Conservation (phyloP, 2,888 invertebrate species). For the Norana najaformis region DNA sequence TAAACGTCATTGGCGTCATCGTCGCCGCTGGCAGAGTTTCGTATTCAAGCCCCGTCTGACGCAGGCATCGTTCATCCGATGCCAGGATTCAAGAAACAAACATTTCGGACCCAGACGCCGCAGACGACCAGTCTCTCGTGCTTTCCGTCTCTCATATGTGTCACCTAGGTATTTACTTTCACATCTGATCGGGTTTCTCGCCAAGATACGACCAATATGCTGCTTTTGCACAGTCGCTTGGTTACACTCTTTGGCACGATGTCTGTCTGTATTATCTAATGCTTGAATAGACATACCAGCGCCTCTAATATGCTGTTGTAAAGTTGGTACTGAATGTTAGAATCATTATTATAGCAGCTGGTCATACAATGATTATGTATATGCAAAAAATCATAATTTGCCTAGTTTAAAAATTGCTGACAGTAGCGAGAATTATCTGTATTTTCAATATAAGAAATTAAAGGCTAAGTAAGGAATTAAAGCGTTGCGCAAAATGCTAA, state of each 20-base stretch:
- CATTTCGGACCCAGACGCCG: background rate
- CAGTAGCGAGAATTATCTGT: background rate
- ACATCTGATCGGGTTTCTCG: background rate
- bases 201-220: background rate
- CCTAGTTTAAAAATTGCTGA: background rate
- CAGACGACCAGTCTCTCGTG: background rate
- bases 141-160: background rate
- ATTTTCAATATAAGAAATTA: background rate
- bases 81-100: background rate
- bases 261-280: no score
- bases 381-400: background rate
- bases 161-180: background rate
- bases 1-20: constrained; percentile 18
- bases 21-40: constrained; percentile 18
- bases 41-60: background rate
- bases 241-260: no score
- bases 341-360: background rate
- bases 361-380: background rate
- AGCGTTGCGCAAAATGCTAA: background rate
- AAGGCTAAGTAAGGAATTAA: background rate
- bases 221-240: no score
- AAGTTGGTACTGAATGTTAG: background rate
- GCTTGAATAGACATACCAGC: background rate
- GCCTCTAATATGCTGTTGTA: background rate
- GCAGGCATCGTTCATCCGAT: background rate